phyloP scores from a whole-genome alignment of 2,113 vertebrate species.

The Malaclemys terrapin region DNA sequence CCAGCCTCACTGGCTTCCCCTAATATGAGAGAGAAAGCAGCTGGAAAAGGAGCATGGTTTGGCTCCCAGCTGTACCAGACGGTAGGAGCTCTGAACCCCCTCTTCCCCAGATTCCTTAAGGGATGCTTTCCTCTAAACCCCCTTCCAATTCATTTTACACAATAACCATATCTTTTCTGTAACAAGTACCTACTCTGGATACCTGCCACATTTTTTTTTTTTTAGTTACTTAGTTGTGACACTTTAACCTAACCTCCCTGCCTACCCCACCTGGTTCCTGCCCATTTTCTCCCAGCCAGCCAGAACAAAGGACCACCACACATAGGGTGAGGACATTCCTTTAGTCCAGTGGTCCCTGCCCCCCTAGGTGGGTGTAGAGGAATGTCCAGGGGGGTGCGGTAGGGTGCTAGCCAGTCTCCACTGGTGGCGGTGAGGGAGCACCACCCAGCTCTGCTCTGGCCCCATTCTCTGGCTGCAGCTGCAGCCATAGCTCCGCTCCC shows the following conservation, averaged over 20 bases:
- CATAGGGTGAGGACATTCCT: background rate
- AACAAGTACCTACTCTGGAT: background rate
- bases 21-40: background rate
- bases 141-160: background rate
- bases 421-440: too few relatives aligned
- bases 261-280: background rate
- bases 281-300: background rate
- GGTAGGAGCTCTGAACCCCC: background rate
- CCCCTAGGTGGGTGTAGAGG: too few relatives aligned
- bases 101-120: background rate
- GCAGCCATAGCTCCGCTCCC: too few relatives aligned
- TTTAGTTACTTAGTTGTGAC: background rate
- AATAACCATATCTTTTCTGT: background rate
- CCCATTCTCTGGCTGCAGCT: too few relatives aligned
- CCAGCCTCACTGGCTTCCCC: background rate
- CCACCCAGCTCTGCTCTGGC: too few relatives aligned
- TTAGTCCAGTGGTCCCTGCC: background rate
- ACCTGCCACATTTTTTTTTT: background rate
- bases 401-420: too few relatives aligned
- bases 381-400: too few relatives aligned
- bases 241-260: background rate
- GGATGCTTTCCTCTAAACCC: background rate
- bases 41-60: background rate
- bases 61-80: background rate
- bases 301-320: background rate